A percentile compares a stretch with the other conserved stretches of the same genome.
These are phyloP conservation scores for Tethya wilhelma DNA, from an alignment of 37 sponge, comb jelly and placozoan species.

Conservation along the genomic window DNA sequence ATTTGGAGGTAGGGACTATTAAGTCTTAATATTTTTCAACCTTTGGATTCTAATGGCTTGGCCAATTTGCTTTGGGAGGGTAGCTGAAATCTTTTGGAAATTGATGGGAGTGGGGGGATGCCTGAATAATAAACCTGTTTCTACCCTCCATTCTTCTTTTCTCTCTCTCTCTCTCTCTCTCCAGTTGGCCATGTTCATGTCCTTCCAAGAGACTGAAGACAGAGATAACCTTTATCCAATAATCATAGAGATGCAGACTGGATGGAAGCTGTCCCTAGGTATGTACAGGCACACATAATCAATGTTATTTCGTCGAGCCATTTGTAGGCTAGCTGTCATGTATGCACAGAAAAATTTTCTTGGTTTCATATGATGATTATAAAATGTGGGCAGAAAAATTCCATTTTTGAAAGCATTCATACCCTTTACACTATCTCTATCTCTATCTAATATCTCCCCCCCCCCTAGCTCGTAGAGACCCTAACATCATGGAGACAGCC, in stretches of 20 bases:
- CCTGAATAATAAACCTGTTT: no score
- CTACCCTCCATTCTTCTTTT: not conserved
- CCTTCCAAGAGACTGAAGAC: conserved; percentile 9
- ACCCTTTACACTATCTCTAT: not conserved
- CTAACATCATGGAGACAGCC: conserved; percentile 36
- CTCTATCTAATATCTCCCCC: not conserved
- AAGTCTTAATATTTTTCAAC: no score
- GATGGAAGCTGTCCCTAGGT: conserved; percentile 37
- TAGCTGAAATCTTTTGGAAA: no score
- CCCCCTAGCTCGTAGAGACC: conserved; percentile 23
- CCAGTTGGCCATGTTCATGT: conserved; percentile 17
- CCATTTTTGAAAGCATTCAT: not conserved
- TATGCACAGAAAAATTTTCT: not conserved
- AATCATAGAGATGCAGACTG: conserved; percentile 36
- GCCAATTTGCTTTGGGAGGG: no score
- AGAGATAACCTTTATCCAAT: conserved; percentile 50
- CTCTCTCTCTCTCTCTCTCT: not conserved
- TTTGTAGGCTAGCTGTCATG: not conserved
- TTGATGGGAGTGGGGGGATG: no score
- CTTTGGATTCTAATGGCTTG: no score
- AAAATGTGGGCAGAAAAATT: no score
- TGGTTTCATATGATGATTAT: not conserved
- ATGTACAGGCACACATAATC: not conserved
- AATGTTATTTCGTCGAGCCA: not conserved
- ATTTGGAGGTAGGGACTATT: no score